Percentiles rank a stretch among this genome's conserved stretches.
These are phyloP conservation scores for Drosophila histrio DNA, from an alignment of 2,888 invertebrate species.

Conservation along the genomic window DNA sequence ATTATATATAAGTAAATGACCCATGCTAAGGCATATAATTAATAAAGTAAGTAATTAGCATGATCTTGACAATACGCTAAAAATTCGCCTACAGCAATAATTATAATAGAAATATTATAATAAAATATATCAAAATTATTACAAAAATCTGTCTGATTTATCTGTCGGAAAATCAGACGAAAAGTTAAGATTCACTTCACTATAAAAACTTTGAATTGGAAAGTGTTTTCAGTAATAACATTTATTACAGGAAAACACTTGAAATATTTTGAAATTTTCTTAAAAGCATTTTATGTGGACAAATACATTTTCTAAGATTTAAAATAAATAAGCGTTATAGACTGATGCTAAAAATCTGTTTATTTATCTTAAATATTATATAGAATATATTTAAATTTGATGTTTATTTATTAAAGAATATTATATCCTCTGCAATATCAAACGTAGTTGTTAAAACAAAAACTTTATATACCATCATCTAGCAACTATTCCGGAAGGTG, in stretches of 20 bases:
- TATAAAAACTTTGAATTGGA: too few relatives aligned
- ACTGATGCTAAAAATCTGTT: too few relatives aligned
- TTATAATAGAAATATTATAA: not conserved
- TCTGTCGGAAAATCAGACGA: not conserved
- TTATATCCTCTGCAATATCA: not conserved
- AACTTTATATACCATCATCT: not conserved
- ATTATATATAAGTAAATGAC: constrained; percentile 47
- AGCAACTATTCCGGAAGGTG: constrained; percentile 5
- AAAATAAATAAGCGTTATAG: too few relatives aligned
- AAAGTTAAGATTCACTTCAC: too few relatives aligned
- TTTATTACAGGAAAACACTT: too few relatives aligned
- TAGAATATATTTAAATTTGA: not conserved
- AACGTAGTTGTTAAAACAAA: not conserved
- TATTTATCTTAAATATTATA: not conserved
- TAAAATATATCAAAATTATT: not conserved
- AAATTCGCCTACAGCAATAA: not conserved
- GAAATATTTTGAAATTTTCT: too few relatives aligned
- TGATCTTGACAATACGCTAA: not conserved
- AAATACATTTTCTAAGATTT: too few relatives aligned
- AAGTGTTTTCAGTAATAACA: too few relatives aligned
- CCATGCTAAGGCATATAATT: constrained; percentile 52
- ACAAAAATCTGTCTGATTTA: too few relatives aligned
- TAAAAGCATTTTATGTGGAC: too few relatives aligned
- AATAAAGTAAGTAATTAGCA: constrained; percentile 26
- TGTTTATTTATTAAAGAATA: too few relatives aligned